Evolutionary conservation across 2,888 invertebrate species (phyloP), one percentile per base, ranked within the genome.

Genomic region (Drosophila testacea): DNA sequence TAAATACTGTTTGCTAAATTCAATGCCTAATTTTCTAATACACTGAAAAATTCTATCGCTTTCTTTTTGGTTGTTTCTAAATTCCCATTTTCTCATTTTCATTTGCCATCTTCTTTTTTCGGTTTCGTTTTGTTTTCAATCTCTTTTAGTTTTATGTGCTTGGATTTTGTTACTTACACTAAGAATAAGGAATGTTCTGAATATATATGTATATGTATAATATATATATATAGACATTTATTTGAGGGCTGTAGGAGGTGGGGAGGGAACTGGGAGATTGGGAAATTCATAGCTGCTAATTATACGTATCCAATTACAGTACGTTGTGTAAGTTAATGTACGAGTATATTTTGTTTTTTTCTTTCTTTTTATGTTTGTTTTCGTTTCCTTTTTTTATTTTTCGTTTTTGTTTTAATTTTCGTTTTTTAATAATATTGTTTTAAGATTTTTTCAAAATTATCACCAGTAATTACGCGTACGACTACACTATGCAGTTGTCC

Each of bases 391-490:
- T 60, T 69, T 69, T 60, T 39, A 9, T 55, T 63, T 71, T 71
- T 63, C 44, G 55, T 68, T 79, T 81, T 68, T 11, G 5, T 56
- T 66, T 69, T 61, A 27, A 39, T 57, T 61, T 71, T 71, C 48
- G 50, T 74, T 50, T 28, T 52, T 72, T 69, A 61, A 69, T 68
- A 52, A 62, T 77, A 68, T 56, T 54, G 66, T 67, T 84, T 74
- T 69, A 79, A 72, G 73, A 78, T 85, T 88, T 83, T 86, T 82
- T 73, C 79, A 85, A 87, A 90, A 90, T 91, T 91, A 91, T 91
- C 92, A 91, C 91, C 92, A 91, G 92, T 91, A 87, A 88, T 88
- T 91, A 90, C 84, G 89, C 89, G 72, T 86, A 86, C 90, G 86
- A 91, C 91, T 92, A 90, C 88, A 90, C 90, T 84, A 81, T 83